These are phyloP conservation scores for Lepidostoma basale DNA, from an alignment of 1,140 invertebrate species.

Conservation along the genomic window DNA sequence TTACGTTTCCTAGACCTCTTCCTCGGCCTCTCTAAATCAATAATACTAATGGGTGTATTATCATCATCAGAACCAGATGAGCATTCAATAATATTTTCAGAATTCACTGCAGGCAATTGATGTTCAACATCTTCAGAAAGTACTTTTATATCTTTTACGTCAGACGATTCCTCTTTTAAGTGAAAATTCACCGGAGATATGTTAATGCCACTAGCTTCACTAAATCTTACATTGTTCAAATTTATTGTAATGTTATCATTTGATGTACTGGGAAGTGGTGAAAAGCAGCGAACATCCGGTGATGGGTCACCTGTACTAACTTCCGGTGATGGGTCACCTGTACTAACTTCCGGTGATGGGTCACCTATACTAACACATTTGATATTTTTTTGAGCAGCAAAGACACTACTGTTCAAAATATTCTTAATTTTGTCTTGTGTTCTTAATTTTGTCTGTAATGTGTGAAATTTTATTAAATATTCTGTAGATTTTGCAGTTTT, in stretches of 20 bases:
- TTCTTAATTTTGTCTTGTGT: constrained; percentile 2
- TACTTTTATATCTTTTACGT: not conserved
- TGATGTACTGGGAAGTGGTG: constrained; percentile 24
- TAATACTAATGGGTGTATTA: not conserved
- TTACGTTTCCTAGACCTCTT: not conserved
- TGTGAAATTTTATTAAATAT: constrained; percentile 20
- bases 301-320: not conserved
- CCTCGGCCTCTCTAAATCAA: not conserved
- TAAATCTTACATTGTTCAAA: constrained; percentile 12
- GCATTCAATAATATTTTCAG: constrained; percentile 2
- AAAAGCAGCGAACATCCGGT: not conserved
- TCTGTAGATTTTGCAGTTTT: constrained; percentile 21
- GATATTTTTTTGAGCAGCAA: not conserved
- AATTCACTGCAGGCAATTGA: not conserved
- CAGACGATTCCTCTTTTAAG: not conserved
- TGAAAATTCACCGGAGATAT: not conserved
- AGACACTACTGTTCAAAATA: not conserved
- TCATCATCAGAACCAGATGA: constrained; percentile 5
- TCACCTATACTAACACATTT: not conserved
- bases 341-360: too few species aligned
- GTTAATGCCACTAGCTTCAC: not conserved
- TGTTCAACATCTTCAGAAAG: not conserved
- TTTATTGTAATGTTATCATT: constrained; percentile 20
- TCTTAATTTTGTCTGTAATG: constrained; percentile 2
- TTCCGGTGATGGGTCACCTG: too few species aligned